phyloP scores from a whole-genome alignment of 2,888 invertebrate species.

The Thumatha senex region DNA sequence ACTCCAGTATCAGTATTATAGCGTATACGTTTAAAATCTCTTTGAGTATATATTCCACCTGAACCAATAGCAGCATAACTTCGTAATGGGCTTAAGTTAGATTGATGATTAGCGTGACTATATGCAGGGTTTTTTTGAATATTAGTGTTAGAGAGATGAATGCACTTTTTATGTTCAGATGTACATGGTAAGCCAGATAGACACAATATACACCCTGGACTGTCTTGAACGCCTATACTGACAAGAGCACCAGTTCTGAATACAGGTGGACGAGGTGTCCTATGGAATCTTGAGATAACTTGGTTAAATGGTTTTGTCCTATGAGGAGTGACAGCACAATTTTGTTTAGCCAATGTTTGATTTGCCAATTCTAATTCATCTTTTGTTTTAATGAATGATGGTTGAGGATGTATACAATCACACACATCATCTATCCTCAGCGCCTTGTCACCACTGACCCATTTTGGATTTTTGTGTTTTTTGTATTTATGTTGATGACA shows the following conservation, averaged over 20 bases:
- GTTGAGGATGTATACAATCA: background rate
- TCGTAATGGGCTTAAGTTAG: background rate
- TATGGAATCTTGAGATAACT: background rate
- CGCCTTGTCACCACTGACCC: background rate
- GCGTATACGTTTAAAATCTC: background rate
- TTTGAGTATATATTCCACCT: background rate
- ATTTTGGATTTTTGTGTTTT: background rate
- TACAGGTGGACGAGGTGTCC: background rate
- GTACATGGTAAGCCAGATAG: slow-evolving; percentile 1
- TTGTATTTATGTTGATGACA: slow-evolving; percentile 2
- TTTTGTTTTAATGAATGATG: background rate
- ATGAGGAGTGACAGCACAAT: background rate
- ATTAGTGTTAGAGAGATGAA: too few relatives aligned
- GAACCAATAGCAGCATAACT: slow-evolving; percentile 7
- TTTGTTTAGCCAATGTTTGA: background rate
- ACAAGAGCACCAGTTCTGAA: background rate
- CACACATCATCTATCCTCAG: background rate
- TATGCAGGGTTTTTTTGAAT: background rate
- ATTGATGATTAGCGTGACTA: background rate
- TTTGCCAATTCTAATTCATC: background rate
- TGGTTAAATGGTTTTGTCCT: background rate
- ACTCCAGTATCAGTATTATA: background rate
- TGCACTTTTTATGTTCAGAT: background rate
- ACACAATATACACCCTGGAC: slow-evolving; percentile 2
- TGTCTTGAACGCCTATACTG: slow-evolving; percentile 3